Evolutionary conservation across 2,888 invertebrate species (phyloP).

Genomic region (Phyllotreta striolata): DNA sequence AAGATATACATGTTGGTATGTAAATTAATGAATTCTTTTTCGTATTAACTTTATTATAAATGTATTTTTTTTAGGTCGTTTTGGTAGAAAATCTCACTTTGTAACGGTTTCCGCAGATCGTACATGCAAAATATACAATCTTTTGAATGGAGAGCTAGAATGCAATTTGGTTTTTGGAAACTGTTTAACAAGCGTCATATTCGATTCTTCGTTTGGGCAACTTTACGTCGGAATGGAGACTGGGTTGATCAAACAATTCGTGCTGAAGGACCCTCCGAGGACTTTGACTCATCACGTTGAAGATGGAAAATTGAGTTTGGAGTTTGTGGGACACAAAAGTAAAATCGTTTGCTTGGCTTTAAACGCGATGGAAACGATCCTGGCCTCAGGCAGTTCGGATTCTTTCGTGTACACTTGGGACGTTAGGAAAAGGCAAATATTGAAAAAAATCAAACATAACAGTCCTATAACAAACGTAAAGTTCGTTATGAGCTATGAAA

Average conservation of each 20-base stretch:
- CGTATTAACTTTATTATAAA: background rate
- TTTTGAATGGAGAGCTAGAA: conserved; percentile 73
- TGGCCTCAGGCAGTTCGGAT: conserved; percentile 82
- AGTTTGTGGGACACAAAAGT: conserved; percentile 75
- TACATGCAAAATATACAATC: conserved; percentile 82
- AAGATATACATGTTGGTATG: conserved; percentile 78
- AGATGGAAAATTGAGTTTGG: conserved; percentile 55
- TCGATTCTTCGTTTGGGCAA: conserved; percentile 74
- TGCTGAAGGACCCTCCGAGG: conserved; percentile 73
- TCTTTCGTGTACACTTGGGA: conserved; percentile 83
- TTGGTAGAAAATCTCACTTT: conserved; percentile 73
- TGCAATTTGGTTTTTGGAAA: conserved; percentile 78
- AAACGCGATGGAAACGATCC: conserved; percentile 73
- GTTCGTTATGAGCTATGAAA: conserved; percentile 68
- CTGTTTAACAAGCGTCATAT: conserved; percentile 72
- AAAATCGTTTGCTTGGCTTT: conserved; percentile 76
- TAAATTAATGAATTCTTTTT: conserved; percentile 2
- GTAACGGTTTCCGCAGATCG: conserved; percentile 83
- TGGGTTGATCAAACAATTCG: conserved; percentile 75
- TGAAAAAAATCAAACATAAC: conserved; percentile 75
- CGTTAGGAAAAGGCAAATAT: conserved; percentile 76
- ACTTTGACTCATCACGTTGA: conserved; percentile 71
- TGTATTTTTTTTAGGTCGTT: conserved; percentile 42
- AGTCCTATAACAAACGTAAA: conserved; percentile 78
- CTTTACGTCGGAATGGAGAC: conserved; percentile 77